Base-by-base conservation (phyloP, 2,797 vertebrate genomes). In the Otolemur crassicaudatus region DNA sequence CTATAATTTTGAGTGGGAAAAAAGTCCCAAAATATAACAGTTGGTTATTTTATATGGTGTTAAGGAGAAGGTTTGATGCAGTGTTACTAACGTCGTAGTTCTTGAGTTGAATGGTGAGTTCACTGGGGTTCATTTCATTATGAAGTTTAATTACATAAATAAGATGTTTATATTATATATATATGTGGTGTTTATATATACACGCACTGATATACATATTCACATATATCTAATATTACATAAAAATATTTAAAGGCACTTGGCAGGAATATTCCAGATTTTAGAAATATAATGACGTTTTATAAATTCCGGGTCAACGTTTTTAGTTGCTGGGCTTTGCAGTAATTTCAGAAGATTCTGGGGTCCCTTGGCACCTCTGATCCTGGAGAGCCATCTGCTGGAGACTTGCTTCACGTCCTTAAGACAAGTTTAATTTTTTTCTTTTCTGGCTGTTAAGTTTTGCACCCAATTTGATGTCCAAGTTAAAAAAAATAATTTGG, bases 321-420 rank as follows among this genome's bases (percentile, higher is more conserved):
- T 85, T 60, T 46, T 29, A 80, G 13, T 31, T 76, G 73, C 69
- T 87, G 69, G 46, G 72, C 60, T 81, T 63, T 14, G 0, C 75
- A 16, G 23, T 80, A 46, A 25, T 16, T 58, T 37, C 7, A 31
- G 31, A 93, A 97, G n/a, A n/a, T 72, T 61, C 79, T 94, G 27
- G 43, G 49, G 25, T 46, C n/a, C 63, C 65, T 1, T 0, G 17
- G 16, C 79, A 22, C 91, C 49, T 92, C 13, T 72, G 46, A 37
- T 90, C 67, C 46, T 3, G 3, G 92, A 72, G 94, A 86, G 96
- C 96, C 82, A 95, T 97, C 88, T 84, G 84, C 97, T 97, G 97
- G 90, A 96, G 56, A 88, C 19, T 6, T 0, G 1, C 72, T 93
- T 96, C 63, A 65, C 37, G 25, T 67, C 16, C 69, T 88, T 86